A percentile compares a stretch with the other conserved stretches of the same genome.
These are phyloP conservation scores for Opisthograptis luteolata DNA, from an alignment of 2,888 invertebrate species.

Conservation along the genomic window DNA sequence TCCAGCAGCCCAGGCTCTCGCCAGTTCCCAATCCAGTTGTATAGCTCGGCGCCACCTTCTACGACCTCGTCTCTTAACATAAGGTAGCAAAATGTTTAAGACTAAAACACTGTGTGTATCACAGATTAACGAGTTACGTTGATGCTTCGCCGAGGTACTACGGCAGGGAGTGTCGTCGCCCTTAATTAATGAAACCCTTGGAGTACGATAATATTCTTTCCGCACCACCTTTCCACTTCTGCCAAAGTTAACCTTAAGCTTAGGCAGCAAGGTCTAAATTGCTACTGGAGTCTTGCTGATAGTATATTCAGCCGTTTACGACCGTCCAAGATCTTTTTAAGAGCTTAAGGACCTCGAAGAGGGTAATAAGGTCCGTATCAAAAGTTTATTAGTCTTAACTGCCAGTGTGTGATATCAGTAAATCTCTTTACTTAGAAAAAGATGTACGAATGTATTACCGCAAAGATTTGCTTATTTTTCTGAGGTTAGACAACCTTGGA, in stretches of 20 bases:
- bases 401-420: constrained; percentile 12
- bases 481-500: too few relatives aligned
- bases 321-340: constrained; percentile 32
- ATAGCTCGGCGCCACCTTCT: too few relatives aligned
- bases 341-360: constrained; percentile 26
- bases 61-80: too few relatives aligned
- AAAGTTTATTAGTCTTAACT: constrained; percentile 30
- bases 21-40: too few relatives aligned
- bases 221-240: constrained; percentile 5
- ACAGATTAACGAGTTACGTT: constrained; percentile 46
- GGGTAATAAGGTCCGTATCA: constrained; percentile 32
- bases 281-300: neutral
- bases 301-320: constrained; percentile 29
- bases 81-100: neutral
- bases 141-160: constrained; percentile 43
- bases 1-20: too few relatives aligned
- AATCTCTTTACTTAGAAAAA: constrained; percentile 4
- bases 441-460: too few relatives aligned
- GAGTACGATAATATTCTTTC: constrained; percentile 36
- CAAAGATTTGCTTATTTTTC: too few relatives aligned
- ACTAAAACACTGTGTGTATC: constrained; percentile 25
- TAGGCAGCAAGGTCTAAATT: constrained; percentile 21
- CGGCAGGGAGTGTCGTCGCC: constrained; percentile 43
- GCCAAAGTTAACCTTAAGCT: constrained; percentile 17
- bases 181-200: constrained; percentile 39